Conservation (phyloP, 2,797 vertebrate genomes). For the Phylloscopus collybita region DNA sequence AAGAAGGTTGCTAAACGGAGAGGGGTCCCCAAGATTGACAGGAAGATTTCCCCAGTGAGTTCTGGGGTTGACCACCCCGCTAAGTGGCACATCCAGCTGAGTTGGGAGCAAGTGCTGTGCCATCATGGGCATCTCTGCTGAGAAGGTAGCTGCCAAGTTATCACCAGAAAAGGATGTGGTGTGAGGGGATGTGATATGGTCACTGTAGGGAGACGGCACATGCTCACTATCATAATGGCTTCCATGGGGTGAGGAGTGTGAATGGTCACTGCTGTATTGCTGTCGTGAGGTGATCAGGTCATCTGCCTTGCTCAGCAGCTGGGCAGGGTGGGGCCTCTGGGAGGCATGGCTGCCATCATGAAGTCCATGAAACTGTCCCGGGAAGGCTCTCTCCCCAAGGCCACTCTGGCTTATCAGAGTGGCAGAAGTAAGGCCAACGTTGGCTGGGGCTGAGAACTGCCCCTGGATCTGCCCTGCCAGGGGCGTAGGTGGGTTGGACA, state of each 20-base stretch:
- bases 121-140: slow-evolving; percentile 91
- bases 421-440: slow-evolving; percentile 84
- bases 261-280: slow-evolving; percentile 87
- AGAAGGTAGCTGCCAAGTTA: slow-evolving; percentile 85
- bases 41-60: slow-evolving; percentile 93
- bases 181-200: slow-evolving; percentile 94
- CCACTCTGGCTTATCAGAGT: slow-evolving; percentile 87
- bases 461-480: slow-evolving; percentile 86
- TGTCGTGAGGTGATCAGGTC: slow-evolving; percentile 85
- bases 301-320: slow-evolving; percentile 91
- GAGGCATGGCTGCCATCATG: slow-evolving; percentile 84
- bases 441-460: slow-evolving; percentile 83
- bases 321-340: slow-evolving; percentile 86
- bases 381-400: slow-evolving; percentile 90
- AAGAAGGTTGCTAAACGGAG: slow-evolving; percentile 92
- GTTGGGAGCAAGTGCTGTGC: slow-evolving; percentile 83
- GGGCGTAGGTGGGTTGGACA: slow-evolving; percentile 88
- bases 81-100: slow-evolving; percentile 91
- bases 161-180: slow-evolving; percentile 83
- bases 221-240: slow-evolving; percentile 97
- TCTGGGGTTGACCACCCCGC: slow-evolving; percentile 88
- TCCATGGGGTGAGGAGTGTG: slow-evolving; percentile 89
- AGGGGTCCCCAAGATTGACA: slow-evolving; percentile 88
- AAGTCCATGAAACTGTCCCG: slow-evolving; percentile 85
- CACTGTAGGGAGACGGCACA: slow-evolving; percentile 94